phyloP scores from a whole-genome alignment of 2,797 vertebrate genomes.

The Acestrorhynchus altus region DNA sequence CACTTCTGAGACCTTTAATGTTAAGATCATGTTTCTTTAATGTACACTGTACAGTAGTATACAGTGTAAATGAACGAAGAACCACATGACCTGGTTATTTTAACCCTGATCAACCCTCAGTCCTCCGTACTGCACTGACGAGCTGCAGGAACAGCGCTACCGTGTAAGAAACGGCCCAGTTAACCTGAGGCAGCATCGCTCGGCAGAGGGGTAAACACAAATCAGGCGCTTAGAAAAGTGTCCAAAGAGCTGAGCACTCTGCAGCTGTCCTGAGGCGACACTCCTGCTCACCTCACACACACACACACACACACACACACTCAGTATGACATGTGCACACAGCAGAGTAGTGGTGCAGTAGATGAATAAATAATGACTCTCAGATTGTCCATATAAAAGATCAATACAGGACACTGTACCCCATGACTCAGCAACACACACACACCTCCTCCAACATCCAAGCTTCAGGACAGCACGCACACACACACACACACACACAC shows the following conservation, averaged over 20 bases:
- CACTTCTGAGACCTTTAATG: too few relatives aligned
- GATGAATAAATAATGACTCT: conserved; percentile 27
- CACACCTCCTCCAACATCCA: neutral
- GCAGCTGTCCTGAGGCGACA: neutral
- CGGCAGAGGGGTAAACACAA: too few relatives aligned
- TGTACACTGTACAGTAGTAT: too few relatives aligned
- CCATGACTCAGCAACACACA: conserved; percentile 8
- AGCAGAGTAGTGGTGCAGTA: neutral
- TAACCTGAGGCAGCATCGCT: too few relatives aligned
- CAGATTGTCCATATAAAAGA: neutral
- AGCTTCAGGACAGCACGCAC: neutral
- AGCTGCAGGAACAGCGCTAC: too few relatives aligned
- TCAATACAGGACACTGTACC: conserved; percentile 8
- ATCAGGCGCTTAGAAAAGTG: neutral
- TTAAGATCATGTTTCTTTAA: too few relatives aligned
- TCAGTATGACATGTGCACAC: neutral
- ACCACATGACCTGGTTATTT: too few relatives aligned
- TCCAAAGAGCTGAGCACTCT: neutral
- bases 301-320: neutral
- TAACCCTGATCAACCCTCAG: too few relatives aligned
- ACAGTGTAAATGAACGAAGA: too few relatives aligned
- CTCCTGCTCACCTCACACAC: neutral
- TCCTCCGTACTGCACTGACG: too few relatives aligned
- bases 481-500: conserved; percentile 5
- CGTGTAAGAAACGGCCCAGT: too few relatives aligned